phyloP scores from a whole-genome alignment of 2,888 invertebrate genomes.

The Atethmia centrago region DNA sequence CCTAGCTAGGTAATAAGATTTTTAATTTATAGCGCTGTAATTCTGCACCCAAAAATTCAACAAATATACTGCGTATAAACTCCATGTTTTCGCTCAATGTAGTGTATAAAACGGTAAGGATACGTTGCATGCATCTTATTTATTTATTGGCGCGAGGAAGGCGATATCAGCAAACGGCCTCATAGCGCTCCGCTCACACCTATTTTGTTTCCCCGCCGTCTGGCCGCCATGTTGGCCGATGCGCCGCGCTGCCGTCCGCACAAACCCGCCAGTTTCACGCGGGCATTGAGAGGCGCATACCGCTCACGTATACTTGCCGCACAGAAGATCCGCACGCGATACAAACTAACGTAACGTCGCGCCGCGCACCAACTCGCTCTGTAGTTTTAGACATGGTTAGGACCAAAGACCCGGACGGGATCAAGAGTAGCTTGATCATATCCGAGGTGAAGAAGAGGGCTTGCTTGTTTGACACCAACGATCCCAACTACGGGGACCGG shows the following conservation, averaged over 20 bases:
- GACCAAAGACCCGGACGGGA: constrained; percentile 84
- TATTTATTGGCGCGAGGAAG: constrained; percentile 85
- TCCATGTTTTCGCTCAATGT: constrained; percentile 21
- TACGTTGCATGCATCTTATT: constrained; percentile 80
- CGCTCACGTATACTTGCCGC: constrained; percentile 73
- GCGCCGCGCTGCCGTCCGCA: constrained; percentile 75
- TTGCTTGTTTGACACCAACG: constrained; percentile 85
- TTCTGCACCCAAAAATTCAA: constrained; percentile 27
- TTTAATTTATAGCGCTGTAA: constrained; percentile 32
- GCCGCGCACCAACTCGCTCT: constrained; percentile 33
- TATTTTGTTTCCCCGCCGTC: constrained; percentile 81
- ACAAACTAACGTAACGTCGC: constrained; percentile 59
- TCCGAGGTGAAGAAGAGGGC: constrained; percentile 85
- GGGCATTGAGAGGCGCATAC: constrained; percentile 81
- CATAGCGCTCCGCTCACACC: constrained; percentile 77
- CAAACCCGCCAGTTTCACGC: constrained; percentile 86
- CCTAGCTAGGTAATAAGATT: constrained; percentile 11
- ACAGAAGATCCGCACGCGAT: constrained; percentile 73
- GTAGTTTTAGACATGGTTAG: constrained; percentile 79
- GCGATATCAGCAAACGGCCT: constrained; percentile 81
- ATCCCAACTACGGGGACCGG: constrained; percentile 85
- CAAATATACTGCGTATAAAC: constrained; percentile 24
- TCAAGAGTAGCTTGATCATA: constrained; percentile 84
- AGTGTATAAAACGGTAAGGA: constrained; percentile 46
- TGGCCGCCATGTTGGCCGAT: constrained; percentile 83